phyloP scores from a whole-genome alignment of 2,113 vertebrate species.

The Pelobates fuscus region DNA sequence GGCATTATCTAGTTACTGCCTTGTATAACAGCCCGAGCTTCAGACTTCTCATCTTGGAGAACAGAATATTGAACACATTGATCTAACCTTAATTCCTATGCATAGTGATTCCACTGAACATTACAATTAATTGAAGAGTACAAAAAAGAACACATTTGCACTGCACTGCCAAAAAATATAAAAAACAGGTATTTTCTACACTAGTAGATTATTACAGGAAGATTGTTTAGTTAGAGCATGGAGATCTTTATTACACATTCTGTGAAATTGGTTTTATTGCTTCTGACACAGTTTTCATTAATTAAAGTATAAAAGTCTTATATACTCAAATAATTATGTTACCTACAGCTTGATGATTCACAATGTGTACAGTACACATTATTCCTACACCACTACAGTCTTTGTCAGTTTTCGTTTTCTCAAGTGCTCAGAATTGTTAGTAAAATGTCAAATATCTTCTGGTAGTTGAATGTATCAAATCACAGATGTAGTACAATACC shows the following conservation, averaged over 20 bases:
- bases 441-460: slow-evolving; percentile 34
- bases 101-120: slow-evolving; percentile 18
- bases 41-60: slow-evolving; percentile 16
- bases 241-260: too few relatives aligned
- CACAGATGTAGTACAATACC: slow-evolving; percentile 34
- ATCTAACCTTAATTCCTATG: slow-evolving; percentile 40
- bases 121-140: slow-evolving; percentile 29
- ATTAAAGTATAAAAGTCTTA: too few relatives aligned
- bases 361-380: too few relatives aligned
- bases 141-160: background rate
- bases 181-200: slow-evolving; percentile 10
- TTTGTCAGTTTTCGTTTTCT: slow-evolving; percentile 17
- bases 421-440: slow-evolving; percentile 37
- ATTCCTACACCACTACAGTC: too few relatives aligned
- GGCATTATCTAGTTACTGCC: slow-evolving; percentile 23
- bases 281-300: too few relatives aligned
- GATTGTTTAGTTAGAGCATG: too few relatives aligned
- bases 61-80: slow-evolving; percentile 42
- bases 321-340: too few relatives aligned
- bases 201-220: background rate
- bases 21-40: slow-evolving; percentile 28
- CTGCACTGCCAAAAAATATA: background rate
- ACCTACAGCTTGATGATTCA: too few relatives aligned
- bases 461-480: slow-evolving; percentile 27
- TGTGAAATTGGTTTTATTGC: too few relatives aligned